Percentiles rank a stretch among this genome's conserved stretches.
These are phyloP conservation scores for Agrypnus murinus DNA, from an alignment of 2,888 invertebrate genomes.

Conservation along the genomic window DNA sequence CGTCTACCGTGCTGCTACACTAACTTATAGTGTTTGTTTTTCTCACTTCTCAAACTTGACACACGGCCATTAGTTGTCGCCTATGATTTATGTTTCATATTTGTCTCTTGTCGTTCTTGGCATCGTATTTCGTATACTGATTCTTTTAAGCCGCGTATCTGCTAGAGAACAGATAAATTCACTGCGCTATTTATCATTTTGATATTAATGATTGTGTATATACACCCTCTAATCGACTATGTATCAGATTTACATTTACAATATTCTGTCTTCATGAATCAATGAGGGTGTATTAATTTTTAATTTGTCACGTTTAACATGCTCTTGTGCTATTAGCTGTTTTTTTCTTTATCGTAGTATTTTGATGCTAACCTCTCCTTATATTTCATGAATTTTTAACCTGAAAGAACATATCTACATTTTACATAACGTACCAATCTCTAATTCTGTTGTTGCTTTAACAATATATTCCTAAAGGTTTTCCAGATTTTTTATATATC, in stretches of 20 bases:
- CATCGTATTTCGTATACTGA: slow-evolving; percentile 48
- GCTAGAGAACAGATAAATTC: slow-evolving; percentile 44
- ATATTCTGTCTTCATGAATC: too few species aligned
- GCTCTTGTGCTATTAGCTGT: too few species aligned
- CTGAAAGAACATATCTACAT: too few species aligned
- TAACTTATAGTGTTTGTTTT: slow-evolving; percentile 48
- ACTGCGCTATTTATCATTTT: slow-evolving; percentile 43
- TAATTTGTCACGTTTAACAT: too few species aligned
- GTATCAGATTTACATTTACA: background rate
- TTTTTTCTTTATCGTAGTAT: too few species aligned
- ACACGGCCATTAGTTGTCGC: slow-evolving; percentile 46
- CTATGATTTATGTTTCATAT: slow-evolving; percentile 49
- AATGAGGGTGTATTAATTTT: too few species aligned
- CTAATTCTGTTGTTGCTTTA: too few species aligned
- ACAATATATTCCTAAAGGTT: too few species aligned
- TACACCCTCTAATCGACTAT: slow-evolving; percentile 38
- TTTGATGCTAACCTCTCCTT: too few species aligned
- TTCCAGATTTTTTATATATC: too few species aligned
- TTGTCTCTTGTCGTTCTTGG: slow-evolving; percentile 49
- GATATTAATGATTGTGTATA: slow-evolving; percentile 46
- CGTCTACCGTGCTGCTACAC: slow-evolving; percentile 5
- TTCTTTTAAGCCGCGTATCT: slow-evolving; percentile 48
- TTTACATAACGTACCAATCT: too few species aligned
- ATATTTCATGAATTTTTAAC: too few species aligned
- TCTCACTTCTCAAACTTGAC: slow-evolving; percentile 48